Percentiles rank a stretch among this genome's conserved stretches.
Evolutionary conservation across 2,113 vertebrate species (phyloP).

Genomic region (Channa argus): DNA sequence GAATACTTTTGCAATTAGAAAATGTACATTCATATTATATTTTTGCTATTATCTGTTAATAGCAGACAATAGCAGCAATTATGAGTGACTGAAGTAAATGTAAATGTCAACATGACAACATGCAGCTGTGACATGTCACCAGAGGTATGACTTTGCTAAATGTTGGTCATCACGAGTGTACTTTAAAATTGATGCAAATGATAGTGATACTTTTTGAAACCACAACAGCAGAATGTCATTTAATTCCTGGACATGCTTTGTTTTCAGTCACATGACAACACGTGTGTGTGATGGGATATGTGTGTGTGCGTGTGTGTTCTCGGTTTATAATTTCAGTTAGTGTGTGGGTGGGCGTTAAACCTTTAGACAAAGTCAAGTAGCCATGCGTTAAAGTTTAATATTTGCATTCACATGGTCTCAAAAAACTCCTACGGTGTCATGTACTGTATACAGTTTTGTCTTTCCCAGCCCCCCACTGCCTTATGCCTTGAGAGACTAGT

Average conservation of each 20-base stretch:
- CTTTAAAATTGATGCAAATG: slow-evolving; percentile 59
- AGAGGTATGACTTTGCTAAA: slow-evolving; percentile 22
- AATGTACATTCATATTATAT: background rate
- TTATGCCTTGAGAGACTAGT: background rate
- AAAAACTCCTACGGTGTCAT: slow-evolving; percentile 33
- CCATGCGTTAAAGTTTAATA: slow-evolving; percentile 67
- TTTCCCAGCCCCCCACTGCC: slow-evolving; percentile 11
- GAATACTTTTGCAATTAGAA: background rate
- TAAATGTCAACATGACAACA: background rate
- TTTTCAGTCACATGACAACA: slow-evolving; percentile 61
- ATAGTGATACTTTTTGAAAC: slow-evolving; percentile 51
- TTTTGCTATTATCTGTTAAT: background rate
- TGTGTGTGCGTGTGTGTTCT: slow-evolving; percentile 27
- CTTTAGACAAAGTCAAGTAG: slow-evolving; percentile 52
- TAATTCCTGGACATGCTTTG: slow-evolving; percentile 51
- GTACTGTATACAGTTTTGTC: slow-evolving; percentile 10
- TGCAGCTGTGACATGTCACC: slow-evolving; percentile 43
- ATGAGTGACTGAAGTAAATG: slow-evolving; percentile 6
- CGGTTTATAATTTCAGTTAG: slow-evolving; percentile 49
- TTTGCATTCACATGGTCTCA: slow-evolving; percentile 66
- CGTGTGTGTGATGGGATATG: slow-evolving; percentile 16
- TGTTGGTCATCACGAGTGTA: slow-evolving; percentile 59
- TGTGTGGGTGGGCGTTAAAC: slow-evolving; percentile 62
- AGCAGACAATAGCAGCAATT: background rate
- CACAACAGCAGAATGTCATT: slow-evolving; percentile 39